These are phyloP conservation scores for Oreochromis tanganicae DNA, from an alignment of 2,113 vertebrate species.

Conservation along the genomic window DNA sequence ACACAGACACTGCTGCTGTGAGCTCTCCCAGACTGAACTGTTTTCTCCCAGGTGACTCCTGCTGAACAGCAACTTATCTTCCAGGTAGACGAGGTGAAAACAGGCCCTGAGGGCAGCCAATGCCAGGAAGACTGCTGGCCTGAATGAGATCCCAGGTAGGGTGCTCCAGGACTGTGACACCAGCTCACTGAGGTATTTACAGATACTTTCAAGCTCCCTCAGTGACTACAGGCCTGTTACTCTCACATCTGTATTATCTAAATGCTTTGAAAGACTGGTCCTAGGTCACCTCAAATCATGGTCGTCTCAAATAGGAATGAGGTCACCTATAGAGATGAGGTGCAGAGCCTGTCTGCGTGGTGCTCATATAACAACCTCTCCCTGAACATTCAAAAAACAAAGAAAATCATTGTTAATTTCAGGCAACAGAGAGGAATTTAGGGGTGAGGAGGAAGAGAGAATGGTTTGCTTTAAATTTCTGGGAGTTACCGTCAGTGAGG, in stretches of 20 bases:
- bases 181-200: neutral
- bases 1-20: neutral
- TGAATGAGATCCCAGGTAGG: neutral
- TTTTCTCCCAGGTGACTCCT: neutral
- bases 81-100: neutral
- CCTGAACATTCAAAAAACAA: neutral
- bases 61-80: neutral
- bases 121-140: neutral
- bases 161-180: neutral
- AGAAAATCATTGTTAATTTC: neutral
- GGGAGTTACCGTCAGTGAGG: neutral
- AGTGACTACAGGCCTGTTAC: neutral
- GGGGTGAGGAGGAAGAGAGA: neutral
- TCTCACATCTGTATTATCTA: neutral
- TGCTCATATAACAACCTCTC: neutral
- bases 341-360: neutral
- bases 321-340: neutral
- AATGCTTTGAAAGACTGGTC: neutral
- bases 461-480: neutral
- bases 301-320: neutral
- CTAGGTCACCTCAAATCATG: neutral
- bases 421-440: neutral
- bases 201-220: neutral
- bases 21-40: neutral
- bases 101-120: neutral